Evolutionary conservation across 2,113 vertebrate genomes (phyloP), one percentile per base, ranked within the genome.

Genomic region (Barnardius zonarius): DNA sequence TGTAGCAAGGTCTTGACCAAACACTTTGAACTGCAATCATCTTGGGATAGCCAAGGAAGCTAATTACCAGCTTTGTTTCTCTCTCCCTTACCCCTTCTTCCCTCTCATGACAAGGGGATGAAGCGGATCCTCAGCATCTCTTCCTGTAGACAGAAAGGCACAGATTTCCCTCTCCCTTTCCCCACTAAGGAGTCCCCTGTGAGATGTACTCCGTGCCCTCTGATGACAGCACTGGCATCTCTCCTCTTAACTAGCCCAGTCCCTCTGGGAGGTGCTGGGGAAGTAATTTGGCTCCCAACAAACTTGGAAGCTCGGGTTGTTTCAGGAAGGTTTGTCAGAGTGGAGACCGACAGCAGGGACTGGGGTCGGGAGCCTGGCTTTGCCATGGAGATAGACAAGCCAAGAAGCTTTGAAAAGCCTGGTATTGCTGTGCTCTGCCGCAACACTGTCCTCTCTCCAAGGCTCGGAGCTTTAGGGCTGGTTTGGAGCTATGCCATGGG

Each of bases 61-160:
- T 97, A 97, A 97, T 98, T 98, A 93, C 86, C 92, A 81, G 96
- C 81, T 96, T 97, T 96, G 70, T 94, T 96, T 90, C 91, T 87
- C 46, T 91, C 61, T 91, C 23, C 57, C 51, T 83, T 81, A 83
- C 55, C 80, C 86, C 83, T 93, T 92, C 86, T 78, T 94, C 82
- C 72, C 66, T 91, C 82, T 85, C 92, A 87, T 96, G 95, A 97
- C 96, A 96, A 90, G 64, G 41, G 70, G 75, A 70, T 84, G 78
- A 96, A 90, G 86, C 51, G 33, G 85, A 86, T 89, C 55, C 61
- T 93, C 84, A 63, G 66, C 19, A 25, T 59, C 81, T 88, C 76
- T 92, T 91, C 63, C 44, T 2, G 4, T 43, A 81, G 73, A 74
- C 49, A 94, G 93, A 80, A 93, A 95, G 17, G n/a, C 66, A 69